Percentiles rank a stretch among this genome's conserved stretches.
Evolutionary conservation across 2,888 invertebrate genomes (phyloP).

Genomic region (Elgonia sp.): DNA sequence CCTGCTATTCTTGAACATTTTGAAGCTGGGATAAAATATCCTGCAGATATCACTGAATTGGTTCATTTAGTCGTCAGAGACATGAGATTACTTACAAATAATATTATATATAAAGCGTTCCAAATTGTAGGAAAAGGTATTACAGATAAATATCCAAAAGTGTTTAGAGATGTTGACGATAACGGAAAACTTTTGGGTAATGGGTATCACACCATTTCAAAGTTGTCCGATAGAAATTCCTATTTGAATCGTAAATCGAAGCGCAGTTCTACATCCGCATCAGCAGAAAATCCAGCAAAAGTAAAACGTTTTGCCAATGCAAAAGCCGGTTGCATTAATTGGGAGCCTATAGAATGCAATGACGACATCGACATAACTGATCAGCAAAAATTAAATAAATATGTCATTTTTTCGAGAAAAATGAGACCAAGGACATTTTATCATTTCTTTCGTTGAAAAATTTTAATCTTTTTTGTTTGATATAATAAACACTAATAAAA

Average conservation of each 20-base stretch:
- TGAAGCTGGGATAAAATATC: no score
- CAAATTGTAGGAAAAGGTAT: conserved; percentile 50
- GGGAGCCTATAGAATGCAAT: background rate
- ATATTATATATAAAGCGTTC: conserved; percentile 53
- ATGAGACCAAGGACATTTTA: no score
- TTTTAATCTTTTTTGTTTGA: no score
- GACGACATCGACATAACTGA: background rate
- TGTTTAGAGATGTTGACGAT: conserved; percentile 58
- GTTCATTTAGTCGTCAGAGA: no score
- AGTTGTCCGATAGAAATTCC: conserved; percentile 39
- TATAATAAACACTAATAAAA: no score
- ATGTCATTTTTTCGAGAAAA: no score
- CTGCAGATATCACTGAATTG: no score
- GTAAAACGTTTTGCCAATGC: background rate
- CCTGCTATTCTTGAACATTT: no score
- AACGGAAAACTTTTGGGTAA: conserved; percentile 60
- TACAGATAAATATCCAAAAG: conserved; percentile 39
- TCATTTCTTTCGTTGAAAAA: no score
- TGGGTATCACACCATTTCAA: conserved; percentile 45
- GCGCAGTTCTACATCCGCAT: conserved; percentile 38
- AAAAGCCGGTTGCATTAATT: conserved; percentile 33
- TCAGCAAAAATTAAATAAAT: conserved; percentile 21
- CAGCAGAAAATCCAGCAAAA: no score
- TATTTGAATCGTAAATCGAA: conserved; percentile 51
- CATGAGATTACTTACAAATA: conserved; percentile 53